These are phyloP conservation scores for Saguinus imperator DNA, from an alignment of 2,113 vertebrate species.

Conservation along the genomic window DNA sequence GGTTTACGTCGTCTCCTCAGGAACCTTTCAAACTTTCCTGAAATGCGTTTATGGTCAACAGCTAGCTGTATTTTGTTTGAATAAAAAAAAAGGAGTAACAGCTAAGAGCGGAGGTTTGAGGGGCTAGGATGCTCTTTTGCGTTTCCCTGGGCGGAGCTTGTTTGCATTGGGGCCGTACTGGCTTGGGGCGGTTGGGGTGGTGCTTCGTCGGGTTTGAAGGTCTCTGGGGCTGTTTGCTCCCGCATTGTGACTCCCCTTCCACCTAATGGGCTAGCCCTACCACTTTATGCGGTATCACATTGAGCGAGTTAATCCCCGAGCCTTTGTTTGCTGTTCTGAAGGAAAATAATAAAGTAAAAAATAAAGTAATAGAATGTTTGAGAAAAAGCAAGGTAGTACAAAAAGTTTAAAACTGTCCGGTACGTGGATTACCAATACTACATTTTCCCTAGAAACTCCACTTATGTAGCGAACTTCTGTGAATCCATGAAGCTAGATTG, in stretches of 20 bases:
- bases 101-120: constrained; percentile 4
- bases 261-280: background rate
- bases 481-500: background rate
- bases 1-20: fast-evolving
- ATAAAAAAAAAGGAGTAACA: background rate
- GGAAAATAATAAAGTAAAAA: background rate
- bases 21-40: background rate
- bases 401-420: background rate
- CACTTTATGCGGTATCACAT: fast-evolving
- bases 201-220: background rate
- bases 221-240: background rate
- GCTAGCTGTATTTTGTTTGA: background rate
- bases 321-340: background rate
- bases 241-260: too few species aligned
- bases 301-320: background rate
- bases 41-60: background rate
- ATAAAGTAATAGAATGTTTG: background rate
- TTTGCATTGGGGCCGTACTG: background rate
- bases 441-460: background rate
- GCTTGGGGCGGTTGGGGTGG: background rate
- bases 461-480: background rate
- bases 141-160: background rate
- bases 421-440: background rate
- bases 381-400: background rate
- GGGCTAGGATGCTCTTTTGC: background rate